Base-by-base conservation (phyloP, 2,888 invertebrate species). In the Pachliopta kotzebuea region DNA sequence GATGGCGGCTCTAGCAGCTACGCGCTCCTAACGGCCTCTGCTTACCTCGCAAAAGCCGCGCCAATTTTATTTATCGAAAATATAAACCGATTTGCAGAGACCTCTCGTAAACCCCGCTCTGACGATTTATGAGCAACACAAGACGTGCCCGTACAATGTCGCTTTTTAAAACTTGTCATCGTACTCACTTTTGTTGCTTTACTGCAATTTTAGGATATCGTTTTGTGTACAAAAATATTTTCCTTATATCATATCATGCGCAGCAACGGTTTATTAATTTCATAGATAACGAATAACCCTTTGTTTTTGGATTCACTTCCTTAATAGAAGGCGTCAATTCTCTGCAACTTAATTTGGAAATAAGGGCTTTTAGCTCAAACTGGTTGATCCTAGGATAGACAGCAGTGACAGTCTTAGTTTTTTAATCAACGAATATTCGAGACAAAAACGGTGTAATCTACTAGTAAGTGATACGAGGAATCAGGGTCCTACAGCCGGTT, bases 21-120 rank as follows among this genome's bases (percentile, higher is more conserved):
- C 86, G 85, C 86, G 81, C 85, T 88, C 88, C 90, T 88, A 90
- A 90, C 90, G 84, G 89, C 85, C 88, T 83, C 86, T 89, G 91
- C 91, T 90, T 90, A 90, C 90, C 88, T 90, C 84, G 90, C 91
- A 89, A 90, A 91, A 90, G 88, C 88, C 86, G 88, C 87, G 90
- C 90, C 90, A 90, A 90, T 90, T 91, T 90, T 91, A 91, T 91
- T 91, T 91, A 91, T 91, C 91, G 91, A 90, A 90, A 90, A 90
- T 91, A 90, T 91, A 91, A 91, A 90, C 89, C 90, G 90, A 90
- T 91, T 90, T 90, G 87, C 90, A 83, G 86, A 88, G 86, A 86
- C 80, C 85, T 85, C 80, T 88, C 90, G 90, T 90, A 90, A 90
- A 90, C 83, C 86, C 84, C 78, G 82, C 83, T 88, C 82, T 83